phyloP scores from a whole-genome alignment of 2,888 invertebrate species.

The Dascillus cervinus region DNA sequence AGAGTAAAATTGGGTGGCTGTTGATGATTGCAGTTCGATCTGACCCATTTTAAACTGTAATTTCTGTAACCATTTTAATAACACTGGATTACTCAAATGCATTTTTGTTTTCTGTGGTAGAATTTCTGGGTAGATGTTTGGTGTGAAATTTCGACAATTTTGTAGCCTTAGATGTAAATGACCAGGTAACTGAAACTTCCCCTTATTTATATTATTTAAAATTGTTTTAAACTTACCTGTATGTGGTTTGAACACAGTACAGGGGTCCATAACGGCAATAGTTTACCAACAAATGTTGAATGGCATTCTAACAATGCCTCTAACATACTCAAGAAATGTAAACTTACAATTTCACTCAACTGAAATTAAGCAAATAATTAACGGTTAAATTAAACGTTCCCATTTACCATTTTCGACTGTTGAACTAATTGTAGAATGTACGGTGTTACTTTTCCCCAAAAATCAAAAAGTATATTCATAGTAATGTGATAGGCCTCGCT shows the following conservation, averaged over 20 bases:
- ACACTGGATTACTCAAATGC: constrained; percentile 45
- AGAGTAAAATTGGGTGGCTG: constrained; percentile 84
- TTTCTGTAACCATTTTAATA: constrained; percentile 80
- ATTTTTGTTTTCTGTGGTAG: constrained; percentile 41
- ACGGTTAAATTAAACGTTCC: no score
- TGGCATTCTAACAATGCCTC: constrained; percentile 94
- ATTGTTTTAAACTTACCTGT: constrained; percentile 47
- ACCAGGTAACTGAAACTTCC: constrained; percentile 65
- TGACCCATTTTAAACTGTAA: constrained; percentile 98
- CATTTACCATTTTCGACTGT: constrained; percentile 84
- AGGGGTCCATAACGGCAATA: constrained; percentile 93
- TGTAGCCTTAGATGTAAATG: constrained; percentile 82
- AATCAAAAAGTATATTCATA: constrained; percentile 84
- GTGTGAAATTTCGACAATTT: constrained; percentile 78
- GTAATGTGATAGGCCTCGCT: constrained; percentile 66
- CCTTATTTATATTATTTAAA: constrained; percentile 2
- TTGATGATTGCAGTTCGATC: constrained; percentile 87
- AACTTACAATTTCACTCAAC: constrained; percentile 95
- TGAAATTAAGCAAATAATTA: no score
- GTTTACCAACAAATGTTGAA: constrained; percentile 83
- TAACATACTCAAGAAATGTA: constrained; percentile 90
- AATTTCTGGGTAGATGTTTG: constrained; percentile 44
- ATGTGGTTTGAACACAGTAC: constrained; percentile 87
- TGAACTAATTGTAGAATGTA: constrained; percentile 87
- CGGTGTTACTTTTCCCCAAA: constrained; percentile 98